These are phyloP conservation scores for Cataglyphis altisquamis DNA, from an alignment of 2,888 invertebrate genomes.

Conservation along the genomic window DNA sequence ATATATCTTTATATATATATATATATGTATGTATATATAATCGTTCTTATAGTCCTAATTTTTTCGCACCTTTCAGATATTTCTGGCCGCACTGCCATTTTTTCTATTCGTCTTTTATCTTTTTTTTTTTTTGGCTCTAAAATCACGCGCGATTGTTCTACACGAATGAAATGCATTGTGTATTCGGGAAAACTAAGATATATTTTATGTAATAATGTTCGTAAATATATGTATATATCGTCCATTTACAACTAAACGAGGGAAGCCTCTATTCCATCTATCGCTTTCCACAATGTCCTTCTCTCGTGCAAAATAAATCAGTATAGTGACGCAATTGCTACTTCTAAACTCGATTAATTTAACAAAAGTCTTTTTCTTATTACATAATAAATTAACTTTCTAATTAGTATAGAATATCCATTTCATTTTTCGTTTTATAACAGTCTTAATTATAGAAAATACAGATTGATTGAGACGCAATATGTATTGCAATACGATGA, in stretches of 20 bases:
- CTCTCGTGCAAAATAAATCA: constrained; percentile 36
- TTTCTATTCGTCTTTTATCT: constrained; percentile 30
- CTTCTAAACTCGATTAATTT: constrained; percentile 12
- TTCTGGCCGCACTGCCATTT: constrained; percentile 49
- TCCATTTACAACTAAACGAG: constrained; percentile 46
- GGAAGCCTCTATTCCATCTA: constrained; percentile 33
- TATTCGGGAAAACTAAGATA: constrained; percentile 51
- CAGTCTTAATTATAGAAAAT: constrained; percentile 16
- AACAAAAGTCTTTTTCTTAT: not conserved
- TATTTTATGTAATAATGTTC: constrained; percentile 61
- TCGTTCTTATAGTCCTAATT: constrained; percentile 35
- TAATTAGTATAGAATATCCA: not conserved
- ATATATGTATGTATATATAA: constrained; percentile 56
- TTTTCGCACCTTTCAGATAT: constrained; percentile 67
- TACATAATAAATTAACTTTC: not conserved
- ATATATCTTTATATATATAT: constrained; percentile 59
- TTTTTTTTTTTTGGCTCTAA: constrained; percentile 61
- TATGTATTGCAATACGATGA: constrained; percentile 22
- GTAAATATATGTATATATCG: constrained; percentile 24
- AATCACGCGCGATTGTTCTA: constrained; percentile 63
- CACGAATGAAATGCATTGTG: constrained; percentile 59
- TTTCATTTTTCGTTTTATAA: constrained; percentile 20
- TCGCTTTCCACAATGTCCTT: not conserved
- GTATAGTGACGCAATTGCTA: constrained; percentile 8
- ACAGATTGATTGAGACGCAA: not conserved